Conservation (phyloP, 2,797 vertebrate genomes). For the Rhabdophis nuchalis region DNA sequence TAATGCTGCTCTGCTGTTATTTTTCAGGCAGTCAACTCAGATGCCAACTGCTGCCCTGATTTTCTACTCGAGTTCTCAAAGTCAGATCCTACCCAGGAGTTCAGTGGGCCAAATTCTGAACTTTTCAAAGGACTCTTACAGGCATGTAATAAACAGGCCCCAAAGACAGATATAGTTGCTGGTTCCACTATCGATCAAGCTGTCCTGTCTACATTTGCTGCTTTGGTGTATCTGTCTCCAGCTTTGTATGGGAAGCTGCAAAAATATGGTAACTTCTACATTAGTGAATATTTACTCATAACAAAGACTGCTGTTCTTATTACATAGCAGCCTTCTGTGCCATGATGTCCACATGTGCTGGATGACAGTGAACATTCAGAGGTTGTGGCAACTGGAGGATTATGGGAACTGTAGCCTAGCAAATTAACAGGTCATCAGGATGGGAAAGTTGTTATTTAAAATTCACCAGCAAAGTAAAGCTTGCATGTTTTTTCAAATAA, state of each 20-base stretch:
- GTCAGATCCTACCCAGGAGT: conserved; percentile 87
- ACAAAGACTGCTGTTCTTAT: conserved; percentile 38
- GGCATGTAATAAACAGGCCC: conserved; percentile 85
- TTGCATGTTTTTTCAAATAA: conserved; percentile 9
- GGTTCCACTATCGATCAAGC: conserved; percentile 92
- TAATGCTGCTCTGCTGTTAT: conserved; percentile 3
- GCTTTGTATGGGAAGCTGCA: conserved; percentile 84
- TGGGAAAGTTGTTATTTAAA: conserved; percentile 3
- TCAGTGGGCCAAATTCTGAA: conserved; percentile 79
- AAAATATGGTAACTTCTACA: conserved; percentile 83
- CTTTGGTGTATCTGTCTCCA: conserved; percentile 94
- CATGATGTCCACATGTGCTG: background rate
- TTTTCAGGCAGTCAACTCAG: conserved; percentile 66
- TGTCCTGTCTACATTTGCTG: conserved; percentile 94
- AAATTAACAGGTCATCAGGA: background rate
- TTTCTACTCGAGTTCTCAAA: conserved; percentile 88
- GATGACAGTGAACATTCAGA: background rate
- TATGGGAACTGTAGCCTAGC: background rate
- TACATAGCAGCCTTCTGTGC: background rate
- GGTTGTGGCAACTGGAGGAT: background rate
- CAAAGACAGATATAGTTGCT: conserved; percentile 84
- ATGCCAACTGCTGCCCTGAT: conserved; percentile 73
- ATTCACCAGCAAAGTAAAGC: conserved; percentile 4
- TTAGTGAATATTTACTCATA: conserved; percentile 59
- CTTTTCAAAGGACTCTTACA: conserved; percentile 84